These are phyloP conservation scores for Pachyramphus minor DNA, from an alignment of 2,113 vertebrate genomes.

Conservation along the genomic window DNA sequence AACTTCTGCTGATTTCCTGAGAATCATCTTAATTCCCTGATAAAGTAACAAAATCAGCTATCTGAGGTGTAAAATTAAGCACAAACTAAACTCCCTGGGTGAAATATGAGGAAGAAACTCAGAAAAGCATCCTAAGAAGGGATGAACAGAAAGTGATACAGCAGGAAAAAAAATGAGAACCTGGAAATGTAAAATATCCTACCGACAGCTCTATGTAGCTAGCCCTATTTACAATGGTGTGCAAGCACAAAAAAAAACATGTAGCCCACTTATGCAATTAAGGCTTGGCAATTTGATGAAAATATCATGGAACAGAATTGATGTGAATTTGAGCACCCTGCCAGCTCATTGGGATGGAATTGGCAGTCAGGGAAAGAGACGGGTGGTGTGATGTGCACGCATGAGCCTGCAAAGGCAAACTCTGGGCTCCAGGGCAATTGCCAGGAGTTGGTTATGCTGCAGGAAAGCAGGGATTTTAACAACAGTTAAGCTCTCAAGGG, in stretches of 20 bases:
- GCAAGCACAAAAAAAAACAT: neutral
- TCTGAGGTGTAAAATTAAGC: neutral
- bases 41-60: neutral
- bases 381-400: conserved; percentile 53
- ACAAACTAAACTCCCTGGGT: neutral
- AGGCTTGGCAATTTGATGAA: conserved; percentile 66
- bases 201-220: neutral
- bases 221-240: conserved; percentile 21
- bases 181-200: conserved; percentile 18
- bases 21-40: neutral
- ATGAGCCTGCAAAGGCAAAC: conserved; percentile 56
- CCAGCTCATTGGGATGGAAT: conserved; percentile 61
- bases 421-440: conserved; percentile 46
- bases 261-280: conserved; percentile 64
- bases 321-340: conserved; percentile 60
- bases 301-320: conserved; percentile 64
- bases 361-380: conserved; percentile 60
- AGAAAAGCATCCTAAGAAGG: neutral
- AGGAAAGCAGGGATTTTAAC: conserved; percentile 43
- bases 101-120: neutral
- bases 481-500: conserved; percentile 18
- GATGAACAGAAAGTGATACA: neutral
- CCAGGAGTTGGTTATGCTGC: conserved; percentile 50
- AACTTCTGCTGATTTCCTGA: neutral
- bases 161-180: neutral